A percentile compares a stretch with the other conserved stretches of the same genome.
Conservation (phyloP, 2,888 invertebrate species). For the Schizotus pectinicornis region DNA sequence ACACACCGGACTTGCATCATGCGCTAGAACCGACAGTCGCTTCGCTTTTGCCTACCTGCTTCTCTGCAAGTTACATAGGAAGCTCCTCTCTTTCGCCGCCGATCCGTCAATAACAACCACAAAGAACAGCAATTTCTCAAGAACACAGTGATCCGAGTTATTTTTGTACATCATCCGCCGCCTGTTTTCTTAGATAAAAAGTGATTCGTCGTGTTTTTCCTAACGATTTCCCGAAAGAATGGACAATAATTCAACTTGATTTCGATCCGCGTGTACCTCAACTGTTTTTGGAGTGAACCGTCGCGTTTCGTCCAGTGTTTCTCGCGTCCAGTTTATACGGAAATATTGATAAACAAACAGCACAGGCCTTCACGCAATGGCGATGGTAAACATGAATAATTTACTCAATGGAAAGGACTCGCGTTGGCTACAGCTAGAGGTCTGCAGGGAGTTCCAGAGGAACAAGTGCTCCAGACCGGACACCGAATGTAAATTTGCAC, state of each 20-base stretch:
- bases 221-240: slow-evolving; percentile 43
- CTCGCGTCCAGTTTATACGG: slow-evolving; percentile 45
- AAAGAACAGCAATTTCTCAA: slow-evolving; percentile 30
- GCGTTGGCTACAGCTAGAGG: slow-evolving; percentile 99
- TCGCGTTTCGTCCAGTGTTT: slow-evolving; percentile 40
- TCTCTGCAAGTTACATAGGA: slow-evolving; percentile 45
- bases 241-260: slow-evolving; percentile 55
- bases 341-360: slow-evolving; percentile 44
- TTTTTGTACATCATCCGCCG: slow-evolving; percentile 38
- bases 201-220: slow-evolving; percentile 17
- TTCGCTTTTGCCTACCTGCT: slow-evolving; percentile 58
- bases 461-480: slow-evolving; percentile 99
- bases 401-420: slow-evolving; percentile 98
- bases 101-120: slow-evolving; percentile 19
- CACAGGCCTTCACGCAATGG: slow-evolving; percentile 59
- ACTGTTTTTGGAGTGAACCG: slow-evolving; percentile 32
- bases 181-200: slow-evolving; percentile 13
- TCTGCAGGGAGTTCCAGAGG: slow-evolving; percentile 98
- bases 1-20: slow-evolving; percentile 54
- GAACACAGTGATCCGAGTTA: slow-evolving; percentile 41
- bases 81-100: slow-evolving; percentile 17
- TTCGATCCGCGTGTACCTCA: slow-evolving; percentile 32
- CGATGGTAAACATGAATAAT: slow-evolving; percentile 97
- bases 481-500: slow-evolving; percentile 99
- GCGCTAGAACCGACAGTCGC: slow-evolving; percentile 58